Base-by-base conservation (phyloP, 1,140 invertebrate species). In the Drosophila kepulauana region DNA sequence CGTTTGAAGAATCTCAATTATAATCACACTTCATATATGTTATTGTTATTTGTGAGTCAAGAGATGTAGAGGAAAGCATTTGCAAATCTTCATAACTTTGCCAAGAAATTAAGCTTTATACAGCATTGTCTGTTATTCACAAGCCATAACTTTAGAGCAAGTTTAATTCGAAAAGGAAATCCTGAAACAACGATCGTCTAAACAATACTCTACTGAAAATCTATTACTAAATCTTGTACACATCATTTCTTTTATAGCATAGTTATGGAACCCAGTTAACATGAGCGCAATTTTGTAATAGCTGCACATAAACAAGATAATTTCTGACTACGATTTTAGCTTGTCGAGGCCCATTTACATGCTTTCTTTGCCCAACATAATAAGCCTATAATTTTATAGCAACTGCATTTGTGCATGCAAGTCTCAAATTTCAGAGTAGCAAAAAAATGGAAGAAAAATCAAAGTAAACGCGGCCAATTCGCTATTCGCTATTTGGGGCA, bases 321-420 rank as follows among this genome's bases (percentile, higher is more conserved):
- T 69, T 74, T 62, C 59, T n/a, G 15, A 41, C 56, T 30, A 16
- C 62, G 41, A 52, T 51, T 71, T 57, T 13, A 1, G 33, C 20
- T 41, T 35, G 30, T 62, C 43, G 43, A 56, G 2, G 71, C 30
- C 35, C 61, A 70, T 75, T 79, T 67, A 59, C 43, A 65, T 75
- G 73, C 46, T 30, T 76, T 79, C 56, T 20, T 45, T 66, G 20
- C 49, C 20, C 25, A 45, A 4, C 56, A 64, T 75, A 85, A 67
- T 70, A 63, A 46, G 48, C 77, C 77, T 57, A 73, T 66, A 87
- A 79, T 86, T 78, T 75, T 46, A 25, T 16, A 66, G 66, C 28
- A 69, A 52, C 62, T 69, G 56, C 16, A 66, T 63, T 65, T 49
- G 52, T 79, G 80, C 84, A 89, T 88, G 84, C 82, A 81, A 45